phyloP scores from a whole-genome alignment of 2,797 vertebrate species.

The Scolopax bukidnonensis region DNA sequence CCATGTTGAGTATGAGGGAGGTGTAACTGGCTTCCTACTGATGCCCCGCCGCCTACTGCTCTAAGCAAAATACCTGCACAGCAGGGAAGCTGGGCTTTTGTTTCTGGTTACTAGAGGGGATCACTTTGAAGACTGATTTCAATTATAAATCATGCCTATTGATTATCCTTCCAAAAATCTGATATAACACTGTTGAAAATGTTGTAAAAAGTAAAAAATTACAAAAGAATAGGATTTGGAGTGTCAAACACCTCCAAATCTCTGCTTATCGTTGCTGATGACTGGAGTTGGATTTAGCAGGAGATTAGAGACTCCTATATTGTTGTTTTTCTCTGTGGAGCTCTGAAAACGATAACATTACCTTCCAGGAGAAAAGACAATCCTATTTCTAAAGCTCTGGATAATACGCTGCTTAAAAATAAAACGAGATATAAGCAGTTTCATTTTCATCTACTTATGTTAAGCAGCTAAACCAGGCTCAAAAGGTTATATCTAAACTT shows the following conservation, averaged over 20 bases:
- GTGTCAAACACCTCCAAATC: slow-evolving; percentile 63
- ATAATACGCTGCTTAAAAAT: slow-evolving; percentile 71
- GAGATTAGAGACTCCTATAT: slow-evolving; percentile 70
- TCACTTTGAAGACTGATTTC: slow-evolving; percentile 69
- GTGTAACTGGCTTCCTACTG: slow-evolving; percentile 55
- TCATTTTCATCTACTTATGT: slow-evolving; percentile 72
- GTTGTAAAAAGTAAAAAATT: slow-evolving; percentile 70
- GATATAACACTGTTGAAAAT: slow-evolving; percentile 58
- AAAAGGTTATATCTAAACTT: slow-evolving; percentile 68
- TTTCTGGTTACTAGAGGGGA: slow-evolving; percentile 65
- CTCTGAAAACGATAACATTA: slow-evolving; percentile 77
- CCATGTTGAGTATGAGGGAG: slow-evolving; percentile 27
- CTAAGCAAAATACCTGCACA: slow-evolving; percentile 61
- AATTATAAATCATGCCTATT: slow-evolving; percentile 52
- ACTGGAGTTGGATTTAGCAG: slow-evolving; percentile 70
- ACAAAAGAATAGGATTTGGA: slow-evolving; percentile 68
- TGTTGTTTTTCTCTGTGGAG: slow-evolving; percentile 77
- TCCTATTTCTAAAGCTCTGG: slow-evolving; percentile 74
- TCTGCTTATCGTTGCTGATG: slow-evolving; percentile 72
- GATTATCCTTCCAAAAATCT: slow-evolving; percentile 75
- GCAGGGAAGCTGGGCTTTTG: slow-evolving; percentile 54
- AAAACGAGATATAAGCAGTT: slow-evolving; percentile 75
- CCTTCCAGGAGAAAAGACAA: slow-evolving; percentile 76
- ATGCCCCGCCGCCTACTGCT: slow-evolving; percentile 27
- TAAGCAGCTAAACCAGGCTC: slow-evolving; percentile 72